Evolutionary conservation across 1,140 invertebrate genomes (phyloP).

Genomic region (Protaetia brevitarsis): DNA sequence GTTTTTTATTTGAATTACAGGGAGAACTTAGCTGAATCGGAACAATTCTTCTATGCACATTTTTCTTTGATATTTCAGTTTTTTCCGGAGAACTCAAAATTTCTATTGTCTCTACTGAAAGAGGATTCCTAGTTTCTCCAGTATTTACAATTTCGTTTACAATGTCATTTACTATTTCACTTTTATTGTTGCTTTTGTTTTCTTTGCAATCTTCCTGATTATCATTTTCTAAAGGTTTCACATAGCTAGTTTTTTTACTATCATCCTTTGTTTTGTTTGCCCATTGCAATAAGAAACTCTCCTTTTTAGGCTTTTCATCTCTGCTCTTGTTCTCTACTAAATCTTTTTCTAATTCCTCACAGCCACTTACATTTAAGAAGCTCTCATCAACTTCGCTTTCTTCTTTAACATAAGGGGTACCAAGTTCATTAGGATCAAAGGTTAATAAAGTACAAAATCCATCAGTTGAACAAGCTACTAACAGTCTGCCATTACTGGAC

Average conservation of each 20-base stretch:
- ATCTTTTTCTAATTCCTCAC: constrained; percentile 40
- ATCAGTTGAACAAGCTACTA: constrained; percentile 90
- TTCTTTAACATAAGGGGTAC: constrained; percentile 59
- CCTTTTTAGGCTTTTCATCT: constrained; percentile 34
- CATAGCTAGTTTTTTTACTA: too few species aligned
- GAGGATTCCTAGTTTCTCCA: too few species aligned
- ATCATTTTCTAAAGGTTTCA: not conserved
- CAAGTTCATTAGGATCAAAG: constrained; percentile 81
- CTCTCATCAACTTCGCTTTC: constrained; percentile 45
- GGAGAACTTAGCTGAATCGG: constrained; percentile 6
- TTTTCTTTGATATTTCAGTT: constrained; percentile 4
- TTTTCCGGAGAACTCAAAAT: not conserved
- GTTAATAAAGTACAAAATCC: constrained; percentile 91
- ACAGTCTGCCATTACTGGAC: constrained; percentile 78
- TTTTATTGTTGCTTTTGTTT: not conserved
- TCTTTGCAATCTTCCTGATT: not conserved
- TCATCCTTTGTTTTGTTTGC: constrained; percentile 27
- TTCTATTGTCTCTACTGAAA: constrained; percentile 12
- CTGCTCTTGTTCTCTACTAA: constrained; percentile 37
- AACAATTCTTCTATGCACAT: constrained; percentile 25
- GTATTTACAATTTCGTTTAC: not conserved
- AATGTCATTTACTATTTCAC: not conserved
- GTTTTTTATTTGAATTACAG: not conserved
- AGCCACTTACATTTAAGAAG: constrained; percentile 33
- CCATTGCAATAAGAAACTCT: constrained; percentile 42